Conservation (phyloP, 2,888 invertebrate species). For the Amiota communis region DNA sequence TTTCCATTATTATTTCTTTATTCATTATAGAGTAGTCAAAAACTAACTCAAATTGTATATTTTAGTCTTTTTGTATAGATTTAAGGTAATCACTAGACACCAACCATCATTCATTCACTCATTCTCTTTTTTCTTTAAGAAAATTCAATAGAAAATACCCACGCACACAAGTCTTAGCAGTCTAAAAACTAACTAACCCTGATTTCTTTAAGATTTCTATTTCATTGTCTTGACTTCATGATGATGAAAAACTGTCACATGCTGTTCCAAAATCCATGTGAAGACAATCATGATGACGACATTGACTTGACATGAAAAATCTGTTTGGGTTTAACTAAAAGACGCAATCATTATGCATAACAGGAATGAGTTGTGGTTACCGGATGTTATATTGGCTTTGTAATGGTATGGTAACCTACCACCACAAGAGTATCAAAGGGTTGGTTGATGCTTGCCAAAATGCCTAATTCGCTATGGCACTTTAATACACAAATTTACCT, state of each 20-base stretch:
- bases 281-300: neutral
- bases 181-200: too few species aligned
- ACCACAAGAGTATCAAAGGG: too few species aligned
- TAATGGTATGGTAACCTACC: neutral
- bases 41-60: too few species aligned
- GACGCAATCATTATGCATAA: slow-evolving; percentile 6
- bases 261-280: slow-evolving; percentile 22
- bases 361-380: slow-evolving; percentile 10
- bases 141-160: too few species aligned
- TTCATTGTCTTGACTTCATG: neutral
- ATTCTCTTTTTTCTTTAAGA: too few species aligned
- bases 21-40: too few species aligned
- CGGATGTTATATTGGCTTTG: neutral
- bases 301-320: slow-evolving; percentile 30
- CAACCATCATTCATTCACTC: too few species aligned
- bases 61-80: too few species aligned
- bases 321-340: slow-evolving; percentile 32
- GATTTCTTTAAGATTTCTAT: too few species aligned
- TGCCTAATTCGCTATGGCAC: slow-evolving; percentile 6
- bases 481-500: neutral
- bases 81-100: too few species aligned
- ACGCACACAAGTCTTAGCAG: too few species aligned
- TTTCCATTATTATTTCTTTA: too few species aligned
- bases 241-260: slow-evolving; percentile 36
- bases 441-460: neutral